These are phyloP conservation scores for Anser brachyrhynchus DNA, from an alignment of 2,113 vertebrate genomes.

Conservation along the genomic window DNA sequence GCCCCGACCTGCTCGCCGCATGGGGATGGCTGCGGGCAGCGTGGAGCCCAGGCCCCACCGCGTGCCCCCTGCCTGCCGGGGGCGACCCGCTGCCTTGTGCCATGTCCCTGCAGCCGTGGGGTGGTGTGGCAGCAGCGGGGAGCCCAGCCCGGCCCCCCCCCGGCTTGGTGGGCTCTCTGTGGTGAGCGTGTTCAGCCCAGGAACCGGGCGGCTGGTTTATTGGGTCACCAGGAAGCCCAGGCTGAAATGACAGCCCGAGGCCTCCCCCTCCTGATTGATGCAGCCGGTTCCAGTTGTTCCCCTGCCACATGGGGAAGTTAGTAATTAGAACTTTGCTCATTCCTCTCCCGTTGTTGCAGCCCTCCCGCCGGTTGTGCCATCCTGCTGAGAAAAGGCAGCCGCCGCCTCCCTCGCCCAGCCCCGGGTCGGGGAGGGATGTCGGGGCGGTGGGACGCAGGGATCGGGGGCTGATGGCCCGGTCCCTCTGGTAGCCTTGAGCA, in stretches of 20 bases:
- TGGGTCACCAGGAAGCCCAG: background rate
- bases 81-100: background rate
- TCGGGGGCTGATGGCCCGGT: too few relatives aligned
- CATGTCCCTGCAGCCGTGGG: fast-evolving
- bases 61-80: too few relatives aligned
- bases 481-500: too few relatives aligned
- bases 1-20: fast-evolving
- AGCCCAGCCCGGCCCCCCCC: too few relatives aligned
- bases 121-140: background rate
- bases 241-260: background rate
- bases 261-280: background rate
- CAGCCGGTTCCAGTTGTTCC: background rate
- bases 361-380: background rate
- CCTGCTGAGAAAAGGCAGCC: background rate
- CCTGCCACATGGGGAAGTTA: background rate
- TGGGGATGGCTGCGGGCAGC: too few relatives aligned
- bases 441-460: too few relatives aligned
- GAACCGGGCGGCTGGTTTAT: fast-evolving
- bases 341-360: background rate
- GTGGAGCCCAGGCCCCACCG: too few relatives aligned
- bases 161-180: too few relatives aligned
- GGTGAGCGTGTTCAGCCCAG: too few relatives aligned
- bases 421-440: fast-evolving
- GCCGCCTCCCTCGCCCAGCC: background rate
- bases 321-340: background rate